These are phyloP conservation scores for Ganaspis brasiliensis DNA, from an alignment of 2,888 invertebrate genomes.

Conservation along the genomic window DNA sequence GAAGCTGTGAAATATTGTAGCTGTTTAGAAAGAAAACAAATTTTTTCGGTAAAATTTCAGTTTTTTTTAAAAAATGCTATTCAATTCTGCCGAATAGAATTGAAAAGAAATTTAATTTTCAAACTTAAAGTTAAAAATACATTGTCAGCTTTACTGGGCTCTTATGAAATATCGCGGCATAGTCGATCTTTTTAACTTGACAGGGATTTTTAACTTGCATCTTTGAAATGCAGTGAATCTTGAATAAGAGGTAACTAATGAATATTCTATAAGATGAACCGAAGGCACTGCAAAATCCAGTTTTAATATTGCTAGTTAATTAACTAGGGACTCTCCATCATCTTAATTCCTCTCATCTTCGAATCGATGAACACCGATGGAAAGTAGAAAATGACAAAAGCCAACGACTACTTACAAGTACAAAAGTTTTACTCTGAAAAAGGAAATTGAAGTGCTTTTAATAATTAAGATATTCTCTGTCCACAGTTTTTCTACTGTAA, in stretches of 20 bases:
- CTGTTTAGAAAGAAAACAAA: no score
- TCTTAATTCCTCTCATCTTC: not conserved
- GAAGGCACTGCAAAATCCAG: slow-evolving; percentile 19
- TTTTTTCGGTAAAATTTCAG: no score
- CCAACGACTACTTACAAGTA: slow-evolving; percentile 18
- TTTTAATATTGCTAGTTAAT: slow-evolving; percentile 22
- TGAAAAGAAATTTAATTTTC: not conserved
- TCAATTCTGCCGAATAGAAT: no score
- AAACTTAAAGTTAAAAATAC: not conserved
- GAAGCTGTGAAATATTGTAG: no score
- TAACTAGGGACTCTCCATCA: slow-evolving; percentile 4
- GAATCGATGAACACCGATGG: not conserved
- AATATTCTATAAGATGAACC: slow-evolving; percentile 18
- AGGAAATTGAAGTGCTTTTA: not conserved
- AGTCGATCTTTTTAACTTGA: slow-evolving; percentile 7
- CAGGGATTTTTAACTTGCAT: slow-evolving; percentile 1
- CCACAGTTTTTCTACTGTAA: slow-evolving; percentile 13
- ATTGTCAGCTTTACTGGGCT: not conserved
- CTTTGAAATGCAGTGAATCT: slow-evolving; percentile 3
- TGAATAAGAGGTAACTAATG: slow-evolving; percentile 1
- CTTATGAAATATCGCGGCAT: not conserved
- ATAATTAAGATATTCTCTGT: slow-evolving; percentile 14
- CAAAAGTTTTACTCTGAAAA: not conserved
- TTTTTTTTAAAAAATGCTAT: no score
- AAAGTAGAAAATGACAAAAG: slow-evolving; percentile 6